Base-by-base conservation (phyloP, 2,797 vertebrate species). In the Cuniculus paca region DNA sequence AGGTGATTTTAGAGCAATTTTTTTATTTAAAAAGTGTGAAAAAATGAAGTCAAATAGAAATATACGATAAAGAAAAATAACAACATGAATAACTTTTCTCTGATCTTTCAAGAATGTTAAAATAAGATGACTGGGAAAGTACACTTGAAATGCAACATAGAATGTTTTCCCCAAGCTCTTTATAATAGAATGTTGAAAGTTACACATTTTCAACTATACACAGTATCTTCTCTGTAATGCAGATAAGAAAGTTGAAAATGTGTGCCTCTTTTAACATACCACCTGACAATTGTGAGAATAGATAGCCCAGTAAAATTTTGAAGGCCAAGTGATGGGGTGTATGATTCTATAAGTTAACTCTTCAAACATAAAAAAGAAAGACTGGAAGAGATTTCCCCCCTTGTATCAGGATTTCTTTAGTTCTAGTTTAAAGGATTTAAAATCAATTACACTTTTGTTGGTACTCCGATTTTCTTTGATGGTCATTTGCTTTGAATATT, bases 401-500 rank as follows among this genome's bases (percentile, higher is more conserved):
- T 83, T 2, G 31, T 58, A 28, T 65, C 20, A 80, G 28, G 31
- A 1, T 42, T 20, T 50, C 34, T 88, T 20, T 78, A 14, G 22
- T 77, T 92, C 39, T 81, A 14, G 22, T 77, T 68, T 12, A 13
- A 28, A 78, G 75, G 24, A 24, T 68, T 90, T 77, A 90, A 95
- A 88, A 87, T 94, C 70, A 97, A 87, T 93, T 50, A 77, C 6
- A 74, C 34, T 63, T 91, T 79, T 63, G 56, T 48, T 20, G 31
- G 45, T 70, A 26, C n/a, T 96, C 77, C 48, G 91, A 82, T 60
- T 83, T 95, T 83, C 34, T 58, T 39, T 90, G 82, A 79, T 34
- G 70, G 26, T 54, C 52, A 45, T 26, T 10, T 63, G 86, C 11
- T 86, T 36, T 75, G 56, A 85, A 58, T 50, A 63, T 63, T 26